Base-by-base conservation (phyloP, 2,113 vertebrate species). In the Cololabis saira region DNA sequence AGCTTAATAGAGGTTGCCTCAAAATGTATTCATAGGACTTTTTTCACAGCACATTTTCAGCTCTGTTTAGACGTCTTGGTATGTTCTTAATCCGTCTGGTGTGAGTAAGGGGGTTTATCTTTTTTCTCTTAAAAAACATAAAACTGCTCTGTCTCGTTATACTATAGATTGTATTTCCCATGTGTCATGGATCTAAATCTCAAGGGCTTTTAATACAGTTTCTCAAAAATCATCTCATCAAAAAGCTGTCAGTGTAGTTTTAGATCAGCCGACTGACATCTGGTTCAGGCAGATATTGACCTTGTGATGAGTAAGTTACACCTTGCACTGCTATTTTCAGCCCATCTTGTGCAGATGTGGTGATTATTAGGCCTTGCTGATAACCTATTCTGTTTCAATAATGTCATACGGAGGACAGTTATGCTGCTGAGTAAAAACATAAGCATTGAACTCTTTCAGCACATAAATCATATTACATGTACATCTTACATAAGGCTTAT, bases 191-290 rank as follows among this genome's bases (percentile, higher is more conserved):
- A 71, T 40, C n/a, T 42, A 67, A 74, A 57, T 74, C 85, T 80
- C 83, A 7, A 2, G 62, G 52, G 74, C 37, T 76, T 83, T 74
- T 37, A 62, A 53, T 47, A 75, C 41, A 71, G 76, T 80, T 88
- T 80, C 76, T 84, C 77, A 74, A 85, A 83, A 87, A 83, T 77
- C 84, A 83, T 86, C 75, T 70, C 83, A 86, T 86, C 84, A 85
- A 76, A 86, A 87, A 80, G 76, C 81, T 81, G 84, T 89, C 90
- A 66, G 84, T 48, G 69, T 76, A 67, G 82, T 54, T 87, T 76
- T 62, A 61, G 63, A 84, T 89, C 86, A 87, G 65, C 49, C 17
- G 40, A 76, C 76, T 74, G 81, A 80, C 78, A 71, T 61, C 76
- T 22, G 77, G 75, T 60, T 56, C 63, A 22, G 76, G 71, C 83